phyloP scores from a whole-genome alignment of 1,140 invertebrate species.

The Cherax quadricarinatus region DNA sequence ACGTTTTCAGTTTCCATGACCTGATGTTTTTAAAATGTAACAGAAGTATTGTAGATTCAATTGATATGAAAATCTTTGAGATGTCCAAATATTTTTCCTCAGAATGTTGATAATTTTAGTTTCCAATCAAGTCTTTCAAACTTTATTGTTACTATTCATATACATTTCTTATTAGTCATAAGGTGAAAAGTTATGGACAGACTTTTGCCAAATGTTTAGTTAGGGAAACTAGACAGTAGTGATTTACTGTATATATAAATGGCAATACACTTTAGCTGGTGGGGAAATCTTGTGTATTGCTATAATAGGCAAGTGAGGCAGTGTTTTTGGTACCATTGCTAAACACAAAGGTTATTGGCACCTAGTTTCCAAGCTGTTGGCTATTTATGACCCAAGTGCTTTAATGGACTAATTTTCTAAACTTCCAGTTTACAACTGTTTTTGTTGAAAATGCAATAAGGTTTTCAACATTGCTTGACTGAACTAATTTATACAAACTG shows the following conservation, averaged over 20 bases:
- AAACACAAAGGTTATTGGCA: not conserved
- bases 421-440: not conserved
- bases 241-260: not conserved
- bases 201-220: not conserved
- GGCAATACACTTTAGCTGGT: not conserved
- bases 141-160: not conserved
- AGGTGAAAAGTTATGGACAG: not conserved
- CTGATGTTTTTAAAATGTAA: not conserved
- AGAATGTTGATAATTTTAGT: not conserved
- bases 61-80: not conserved
- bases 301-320: not conserved
- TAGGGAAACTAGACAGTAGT: not conserved
- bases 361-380: constrained; percentile 5
- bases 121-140: constrained; percentile 21
- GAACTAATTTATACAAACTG: not conserved
- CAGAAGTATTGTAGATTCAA: not conserved
- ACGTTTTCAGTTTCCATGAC: not conserved
- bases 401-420: constrained; percentile 1
- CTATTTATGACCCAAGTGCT: constrained; percentile 5
- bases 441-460: not conserved
- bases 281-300: not conserved
- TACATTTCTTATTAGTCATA: constrained; percentile 8
- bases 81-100: not conserved
- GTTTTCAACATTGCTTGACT: not conserved
- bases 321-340: not conserved